Conservation (phyloP, 2,113 vertebrate species). For the Carassius carassius region DNA sequence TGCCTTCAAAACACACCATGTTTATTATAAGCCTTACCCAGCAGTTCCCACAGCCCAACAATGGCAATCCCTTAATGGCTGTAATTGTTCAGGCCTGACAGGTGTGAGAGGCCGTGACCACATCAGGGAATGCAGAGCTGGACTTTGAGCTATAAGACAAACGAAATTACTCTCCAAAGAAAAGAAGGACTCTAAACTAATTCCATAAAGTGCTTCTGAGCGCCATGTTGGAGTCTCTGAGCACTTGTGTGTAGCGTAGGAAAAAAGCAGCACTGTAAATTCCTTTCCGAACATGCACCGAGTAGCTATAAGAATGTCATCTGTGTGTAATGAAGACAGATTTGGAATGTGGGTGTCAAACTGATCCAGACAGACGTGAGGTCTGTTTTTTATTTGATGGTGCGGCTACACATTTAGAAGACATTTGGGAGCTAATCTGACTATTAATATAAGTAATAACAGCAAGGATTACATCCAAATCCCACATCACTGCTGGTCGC, state of each 20-base stretch:
- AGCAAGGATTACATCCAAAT: constrained; percentile 48
- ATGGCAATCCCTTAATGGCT: constrained; percentile 66
- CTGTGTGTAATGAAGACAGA: neutral
- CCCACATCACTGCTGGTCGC: constrained; percentile 16
- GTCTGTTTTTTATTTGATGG: constrained; percentile 3
- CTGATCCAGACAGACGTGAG: constrained; percentile 7
- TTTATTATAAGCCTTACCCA: constrained; percentile 41
- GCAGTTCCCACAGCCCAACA: constrained; percentile 54
- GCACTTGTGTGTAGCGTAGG: neutral
- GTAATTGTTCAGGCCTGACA: constrained; percentile 62
- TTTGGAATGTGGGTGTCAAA: neutral
- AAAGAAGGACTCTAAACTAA: constrained; percentile 9
- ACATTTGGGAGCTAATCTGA: constrained; percentile 27
- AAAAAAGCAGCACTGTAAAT: neutral
- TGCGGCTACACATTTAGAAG: neutral
- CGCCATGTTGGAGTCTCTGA: neutral
- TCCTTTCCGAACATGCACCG: constrained; percentile 1
- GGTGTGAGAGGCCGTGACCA: constrained; percentile 52
- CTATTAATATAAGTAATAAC: constrained; percentile 51
- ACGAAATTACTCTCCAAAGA: neutral
- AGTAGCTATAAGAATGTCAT: neutral
- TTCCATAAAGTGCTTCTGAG: constrained; percentile 21
- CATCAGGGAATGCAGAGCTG: constrained; percentile 9
- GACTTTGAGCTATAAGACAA: constrained; percentile 21
- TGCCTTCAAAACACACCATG: neutral